Percentiles rank a stretch among this genome's conserved stretches.
Conservation (phyloP, 64 coral and sea anemone species). For the Dendrophyllia cribrosa region DNA sequence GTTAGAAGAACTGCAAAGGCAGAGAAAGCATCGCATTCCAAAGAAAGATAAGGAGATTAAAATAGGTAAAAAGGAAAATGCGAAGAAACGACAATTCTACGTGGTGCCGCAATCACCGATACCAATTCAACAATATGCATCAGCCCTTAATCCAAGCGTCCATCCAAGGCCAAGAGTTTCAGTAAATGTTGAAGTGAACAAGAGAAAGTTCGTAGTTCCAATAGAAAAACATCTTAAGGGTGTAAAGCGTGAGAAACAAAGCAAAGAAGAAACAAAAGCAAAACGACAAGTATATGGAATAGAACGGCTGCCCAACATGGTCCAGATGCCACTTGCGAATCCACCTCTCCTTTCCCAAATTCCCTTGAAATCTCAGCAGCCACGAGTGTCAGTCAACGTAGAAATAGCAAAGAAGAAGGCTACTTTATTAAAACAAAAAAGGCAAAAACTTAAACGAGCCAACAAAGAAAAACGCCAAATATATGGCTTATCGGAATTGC, state of each 20-base stretch:
- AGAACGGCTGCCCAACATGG: slow-evolving; percentile 1
- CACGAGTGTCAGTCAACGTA: not conserved
- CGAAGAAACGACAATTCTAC: slow-evolving; percentile 64
- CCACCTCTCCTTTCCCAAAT: not conserved
- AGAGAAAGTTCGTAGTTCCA: slow-evolving; percentile 3
- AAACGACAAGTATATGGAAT: slow-evolving; percentile 76
- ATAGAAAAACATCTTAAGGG: not conserved
- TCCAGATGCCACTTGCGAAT: not conserved
- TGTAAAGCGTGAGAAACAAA: not conserved
- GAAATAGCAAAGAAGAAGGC: slow-evolving; percentile 16
- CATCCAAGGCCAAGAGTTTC: slow-evolving; percentile 28
- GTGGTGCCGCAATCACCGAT: not conserved
- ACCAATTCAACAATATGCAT: not conserved
- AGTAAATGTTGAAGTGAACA: slow-evolving; percentile 26
- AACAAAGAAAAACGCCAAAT: slow-evolving; percentile 62
- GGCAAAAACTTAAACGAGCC: not conserved
- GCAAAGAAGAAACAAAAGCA: not conserved
- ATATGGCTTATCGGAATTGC: slow-evolving; percentile 65
- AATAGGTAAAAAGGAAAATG: slow-evolving; percentile 38
- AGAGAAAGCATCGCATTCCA: slow-evolving; percentile 53
- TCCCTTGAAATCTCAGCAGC: not conserved
- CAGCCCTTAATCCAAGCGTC: not conserved
- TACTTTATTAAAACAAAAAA: not conserved
- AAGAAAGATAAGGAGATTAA: not conserved
- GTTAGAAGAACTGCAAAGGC: slow-evolving; percentile 70